Conservation (phyloP, 2,113 vertebrate genomes). For the Callaeas wilsoni region DNA sequence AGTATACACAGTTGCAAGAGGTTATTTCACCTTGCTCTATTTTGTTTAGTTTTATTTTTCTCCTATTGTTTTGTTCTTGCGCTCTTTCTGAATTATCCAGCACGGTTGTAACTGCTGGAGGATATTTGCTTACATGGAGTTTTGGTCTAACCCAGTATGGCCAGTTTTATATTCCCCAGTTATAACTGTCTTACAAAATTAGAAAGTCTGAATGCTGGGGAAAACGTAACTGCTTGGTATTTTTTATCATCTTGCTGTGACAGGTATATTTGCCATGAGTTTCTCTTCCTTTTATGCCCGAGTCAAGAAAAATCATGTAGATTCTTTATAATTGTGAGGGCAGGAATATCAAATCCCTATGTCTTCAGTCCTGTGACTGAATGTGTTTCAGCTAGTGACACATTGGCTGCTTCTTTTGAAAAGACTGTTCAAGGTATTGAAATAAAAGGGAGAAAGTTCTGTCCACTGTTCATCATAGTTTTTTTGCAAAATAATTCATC, state of each 20-base stretch:
- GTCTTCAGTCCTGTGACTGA: background rate
- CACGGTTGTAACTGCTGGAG: background rate
- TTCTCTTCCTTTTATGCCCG: background rate
- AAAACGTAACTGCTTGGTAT: background rate
- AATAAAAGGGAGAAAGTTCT: background rate
- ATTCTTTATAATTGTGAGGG: background rate
- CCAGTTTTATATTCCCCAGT: background rate
- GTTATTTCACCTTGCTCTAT: background rate
- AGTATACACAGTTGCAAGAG: background rate
- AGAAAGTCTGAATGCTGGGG: background rate
- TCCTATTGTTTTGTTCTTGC: background rate
- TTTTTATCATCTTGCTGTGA: background rate
- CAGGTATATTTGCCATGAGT: background rate
- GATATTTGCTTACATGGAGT: rapidly evolving
- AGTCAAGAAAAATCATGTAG: background rate
- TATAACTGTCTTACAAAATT: background rate
- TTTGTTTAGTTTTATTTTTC: background rate
- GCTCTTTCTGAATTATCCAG: background rate
- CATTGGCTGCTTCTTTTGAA: background rate
- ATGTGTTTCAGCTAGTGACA: background rate
- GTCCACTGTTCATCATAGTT: background rate
- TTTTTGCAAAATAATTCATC: background rate
- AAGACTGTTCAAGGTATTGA: background rate
- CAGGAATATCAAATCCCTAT: background rate
- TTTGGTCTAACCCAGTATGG: background rate